phyloP scores from a whole-genome alignment of 2,797 vertebrate genomes.

The Hozukius guyotensis region DNA sequence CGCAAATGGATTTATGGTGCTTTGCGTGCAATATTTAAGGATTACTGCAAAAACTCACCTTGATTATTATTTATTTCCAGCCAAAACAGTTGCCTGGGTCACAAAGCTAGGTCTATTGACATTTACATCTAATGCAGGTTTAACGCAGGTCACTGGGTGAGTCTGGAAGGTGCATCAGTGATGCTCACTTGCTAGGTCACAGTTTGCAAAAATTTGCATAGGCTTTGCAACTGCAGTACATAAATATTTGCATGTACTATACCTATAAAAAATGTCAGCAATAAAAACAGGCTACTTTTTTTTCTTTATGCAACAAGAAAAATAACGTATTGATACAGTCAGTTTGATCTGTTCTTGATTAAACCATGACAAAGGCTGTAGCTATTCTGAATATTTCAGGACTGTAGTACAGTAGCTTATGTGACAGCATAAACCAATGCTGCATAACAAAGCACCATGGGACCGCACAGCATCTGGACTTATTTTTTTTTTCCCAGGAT shows the following conservation, averaged over 20 bases:
- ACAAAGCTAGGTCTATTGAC: background rate
- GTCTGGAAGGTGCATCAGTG: background rate
- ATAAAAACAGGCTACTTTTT: background rate
- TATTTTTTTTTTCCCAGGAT: conserved; percentile 16
- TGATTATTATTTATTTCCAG: background rate
- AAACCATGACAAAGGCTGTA: background rate
- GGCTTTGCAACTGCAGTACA: background rate
- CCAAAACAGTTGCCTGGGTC: background rate
- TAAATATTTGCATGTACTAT: conserved; percentile 5
- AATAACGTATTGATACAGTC: background rate
- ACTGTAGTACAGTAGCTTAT: background rate
- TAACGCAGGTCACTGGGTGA: background rate
- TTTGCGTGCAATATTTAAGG: background rate
- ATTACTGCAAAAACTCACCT: background rate
- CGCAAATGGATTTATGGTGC: conserved; percentile 1
- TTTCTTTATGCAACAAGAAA: background rate
- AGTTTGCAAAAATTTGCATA: background rate
- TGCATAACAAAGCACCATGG: conserved; percentile 13
- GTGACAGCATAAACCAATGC: conserved; percentile 11
- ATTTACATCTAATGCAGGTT: background rate
- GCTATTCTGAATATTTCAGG: background rate
- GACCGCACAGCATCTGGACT: conserved; percentile 41
- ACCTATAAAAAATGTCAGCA: background rate
- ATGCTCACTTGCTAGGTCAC: background rate
- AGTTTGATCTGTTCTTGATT: background rate